Evolutionary conservation across 2,113 vertebrate genomes (phyloP).

Genomic region (Daphoenositta chrysoptera): DNA sequence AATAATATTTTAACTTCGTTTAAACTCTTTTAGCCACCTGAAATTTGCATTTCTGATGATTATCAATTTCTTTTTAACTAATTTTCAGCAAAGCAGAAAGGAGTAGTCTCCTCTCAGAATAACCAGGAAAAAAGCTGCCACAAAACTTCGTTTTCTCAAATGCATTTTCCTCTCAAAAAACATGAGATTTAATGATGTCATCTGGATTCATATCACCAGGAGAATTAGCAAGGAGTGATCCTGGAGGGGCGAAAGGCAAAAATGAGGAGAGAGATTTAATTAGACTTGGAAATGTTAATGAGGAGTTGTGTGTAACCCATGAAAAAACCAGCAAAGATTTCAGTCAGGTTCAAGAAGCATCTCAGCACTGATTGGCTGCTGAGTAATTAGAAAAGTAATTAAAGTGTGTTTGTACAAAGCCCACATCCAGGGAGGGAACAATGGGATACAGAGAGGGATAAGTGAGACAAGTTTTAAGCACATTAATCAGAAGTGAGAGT

Average conservation of each 20-base stretch:
- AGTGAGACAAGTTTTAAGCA: not conserved
- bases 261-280: not conserved
- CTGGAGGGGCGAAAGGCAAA: not conserved
- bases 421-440: not conserved
- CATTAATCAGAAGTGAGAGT: not conserved
- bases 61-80: not conserved
- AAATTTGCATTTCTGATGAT: not conserved
- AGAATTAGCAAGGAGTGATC: not conserved
- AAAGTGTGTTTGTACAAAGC: slow-evolving; percentile 24
- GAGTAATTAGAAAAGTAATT: slow-evolving; percentile 67
- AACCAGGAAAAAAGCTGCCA: not conserved
- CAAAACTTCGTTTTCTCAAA: not conserved
- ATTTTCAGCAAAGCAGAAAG: not conserved
- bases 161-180: not conserved
- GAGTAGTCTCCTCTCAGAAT: not conserved
- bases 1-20: not conserved
- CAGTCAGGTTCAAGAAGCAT: not conserved
- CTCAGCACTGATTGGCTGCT: slow-evolving; percentile 13
- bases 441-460: not conserved
- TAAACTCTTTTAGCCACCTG: not conserved
- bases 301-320: not conserved
- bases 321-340: not conserved
- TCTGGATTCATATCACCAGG: not conserved
- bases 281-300: not conserved
- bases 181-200: not conserved